Base-by-base conservation (phyloP, 2,113 vertebrate species). In the Pipra filicauda region DNA sequence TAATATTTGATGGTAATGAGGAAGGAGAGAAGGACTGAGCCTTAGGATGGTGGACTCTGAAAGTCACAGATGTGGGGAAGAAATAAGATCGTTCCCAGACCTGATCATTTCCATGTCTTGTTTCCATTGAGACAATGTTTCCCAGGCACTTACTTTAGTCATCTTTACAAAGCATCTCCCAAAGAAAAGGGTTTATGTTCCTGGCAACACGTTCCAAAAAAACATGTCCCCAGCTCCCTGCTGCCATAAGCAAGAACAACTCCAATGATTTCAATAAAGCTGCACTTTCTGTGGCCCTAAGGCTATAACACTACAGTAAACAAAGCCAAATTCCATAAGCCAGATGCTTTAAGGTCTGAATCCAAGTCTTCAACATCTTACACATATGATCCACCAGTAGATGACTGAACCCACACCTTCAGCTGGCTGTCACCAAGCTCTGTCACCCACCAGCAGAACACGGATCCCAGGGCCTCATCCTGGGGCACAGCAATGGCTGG, bases 201-300 rank as follows among this genome's bases (percentile, higher is more conserved):
- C 61, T 93, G 89, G 90, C 91, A 93, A 88, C 37, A 62, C 0
- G 0, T 65, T 96, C 78, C 72, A 80, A 86, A 87, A 88, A 67
- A 67, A 4, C 6, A 14, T 0, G 51, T 95, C 79, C 94, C 89
- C 86, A 94, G 73, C 52, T 95, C 93, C 79, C 88, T 43, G 70
- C 71, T 92, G 88, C 92, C 91, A 85, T 55, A 95, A 96, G 79
- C 79, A 92, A 94, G 71, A 76, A 51, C 49, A 91, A 75, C 48
- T 84, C 91, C 85, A 88, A 30, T 82, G 79, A 94, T 51, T 96
- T 93, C 91, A 92, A 93, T 79, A 88, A 96, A 95, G 88, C 71
- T 85, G 87, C 70, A 82, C 72, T 90, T 95, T 95, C 76, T 94
- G 85, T 33, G 86, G 83, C 93, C 91, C 88, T 94, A 62, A 91